Evolutionary conservation across 1,140 invertebrate species (phyloP).

Genomic region (Brachionus rubens): DNA sequence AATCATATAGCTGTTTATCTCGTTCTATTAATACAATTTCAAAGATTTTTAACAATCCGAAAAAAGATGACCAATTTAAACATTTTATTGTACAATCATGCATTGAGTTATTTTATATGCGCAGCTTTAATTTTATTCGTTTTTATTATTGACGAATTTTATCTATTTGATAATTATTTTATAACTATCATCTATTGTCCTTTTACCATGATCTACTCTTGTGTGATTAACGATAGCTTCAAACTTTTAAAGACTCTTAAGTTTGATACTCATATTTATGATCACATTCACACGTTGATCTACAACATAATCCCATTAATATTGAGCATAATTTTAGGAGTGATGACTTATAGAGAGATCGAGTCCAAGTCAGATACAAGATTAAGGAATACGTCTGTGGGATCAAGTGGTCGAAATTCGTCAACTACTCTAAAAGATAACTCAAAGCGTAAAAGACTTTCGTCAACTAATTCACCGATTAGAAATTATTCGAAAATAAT

Average conservation of each 20-base stretch:
- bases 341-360: neutral
- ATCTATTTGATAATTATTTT: conserved; percentile 23
- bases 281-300: conserved; percentile 1
- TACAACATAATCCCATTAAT: neutral
- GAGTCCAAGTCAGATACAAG: too few species aligned
- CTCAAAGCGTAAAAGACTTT: neutral
- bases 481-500: neutral
- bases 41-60: conserved; percentile 8
- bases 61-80: neutral
- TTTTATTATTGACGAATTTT: conserved; percentile 35
- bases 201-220: conserved; percentile 1
- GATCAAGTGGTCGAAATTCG: neutral
- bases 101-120: conserved; percentile 27
- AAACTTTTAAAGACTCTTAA: neutral
- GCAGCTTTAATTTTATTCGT: neutral
- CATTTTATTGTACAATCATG: conserved; percentile 17
- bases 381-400: neutral
- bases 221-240: conserved; percentile 2
- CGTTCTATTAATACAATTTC: conserved; percentile 9
- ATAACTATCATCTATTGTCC: conserved; percentile 33
- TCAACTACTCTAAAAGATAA: neutral
- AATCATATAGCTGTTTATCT: conserved; percentile 1
- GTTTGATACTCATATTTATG: conserved; percentile 8
- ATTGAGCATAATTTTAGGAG: neutral
- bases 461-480: neutral